These are phyloP conservation scores for Resseliella maxima DNA, from an alignment of 2,888 invertebrate species.

Conservation along the genomic window DNA sequence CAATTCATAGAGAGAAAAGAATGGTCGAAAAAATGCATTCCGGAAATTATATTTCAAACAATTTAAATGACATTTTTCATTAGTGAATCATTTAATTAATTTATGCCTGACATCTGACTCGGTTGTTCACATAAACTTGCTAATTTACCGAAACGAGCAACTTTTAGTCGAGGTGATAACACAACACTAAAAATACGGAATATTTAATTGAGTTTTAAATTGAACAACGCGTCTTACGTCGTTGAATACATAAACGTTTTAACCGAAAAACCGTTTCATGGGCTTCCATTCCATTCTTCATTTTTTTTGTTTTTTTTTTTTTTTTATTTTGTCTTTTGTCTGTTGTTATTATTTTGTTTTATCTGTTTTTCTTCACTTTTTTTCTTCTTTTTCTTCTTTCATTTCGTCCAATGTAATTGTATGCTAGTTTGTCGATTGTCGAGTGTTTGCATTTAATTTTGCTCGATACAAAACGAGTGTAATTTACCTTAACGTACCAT, in stretches of 20 bases:
- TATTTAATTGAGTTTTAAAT: not conserved
- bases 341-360: not conserved
- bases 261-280: not conserved
- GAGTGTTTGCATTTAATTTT: not conserved
- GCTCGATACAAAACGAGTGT: not conserved
- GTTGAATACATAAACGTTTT: not conserved
- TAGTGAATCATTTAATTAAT: not conserved
- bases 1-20: no score
- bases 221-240: not conserved
- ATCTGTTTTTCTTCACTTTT: no score
- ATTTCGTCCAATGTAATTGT: not conserved
- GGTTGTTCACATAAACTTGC: not conserved
- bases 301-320: not conserved
- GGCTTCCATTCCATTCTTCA: not conserved
- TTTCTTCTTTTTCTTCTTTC: not conserved
- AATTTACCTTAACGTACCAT: conserved; percentile 22
- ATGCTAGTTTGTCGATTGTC: not conserved
- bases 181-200: not conserved
- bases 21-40: no score
- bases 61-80: not conserved
- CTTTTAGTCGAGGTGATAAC: conserved; percentile 11
- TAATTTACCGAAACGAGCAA: not conserved
- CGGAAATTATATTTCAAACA: not conserved
- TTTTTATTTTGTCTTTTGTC: not conserved
- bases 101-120: not conserved